phyloP scores from a whole-genome alignment of 2,888 invertebrate genomes.

The Reticulitermes lucifugus region DNA sequence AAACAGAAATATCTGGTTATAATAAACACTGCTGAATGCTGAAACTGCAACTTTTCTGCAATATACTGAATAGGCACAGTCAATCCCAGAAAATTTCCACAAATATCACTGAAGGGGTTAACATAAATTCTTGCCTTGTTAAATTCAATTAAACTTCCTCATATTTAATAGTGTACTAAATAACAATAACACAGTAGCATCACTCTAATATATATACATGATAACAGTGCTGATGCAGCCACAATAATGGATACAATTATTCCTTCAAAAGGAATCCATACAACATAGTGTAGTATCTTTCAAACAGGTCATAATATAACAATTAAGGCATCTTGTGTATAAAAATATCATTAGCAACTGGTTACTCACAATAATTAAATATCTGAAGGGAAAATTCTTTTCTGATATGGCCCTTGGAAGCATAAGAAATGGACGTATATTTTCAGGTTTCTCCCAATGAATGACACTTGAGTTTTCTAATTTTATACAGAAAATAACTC shows the following conservation, averaged over 20 bases:
- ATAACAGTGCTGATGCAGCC: conserved; percentile 27
- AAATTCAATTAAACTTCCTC: background rate
- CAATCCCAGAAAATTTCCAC: too few relatives aligned
- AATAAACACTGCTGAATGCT: too few relatives aligned
- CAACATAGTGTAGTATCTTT: conserved; percentile 13
- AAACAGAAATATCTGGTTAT: too few relatives aligned
- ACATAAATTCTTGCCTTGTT: conserved; percentile 22
- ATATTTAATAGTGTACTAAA: background rate
- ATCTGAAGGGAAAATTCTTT: conserved; percentile 10
- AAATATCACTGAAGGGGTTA: background rate
- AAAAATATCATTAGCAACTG: conserved; percentile 44
- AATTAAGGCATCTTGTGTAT: conserved; percentile 48
- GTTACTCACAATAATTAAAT: conserved; percentile 35
- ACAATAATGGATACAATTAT: background rate
- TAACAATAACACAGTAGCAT: conserved; percentile 8
- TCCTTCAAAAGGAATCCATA: conserved; percentile 16
- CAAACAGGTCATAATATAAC: conserved; percentile 35
- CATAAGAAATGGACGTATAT: conserved; percentile 20
- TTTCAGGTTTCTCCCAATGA: background rate
- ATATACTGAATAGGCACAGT: too few relatives aligned
- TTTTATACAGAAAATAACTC: too few relatives aligned
- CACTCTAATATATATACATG: conserved; percentile 10
- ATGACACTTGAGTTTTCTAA: background rate
- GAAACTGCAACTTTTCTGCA: too few relatives aligned
- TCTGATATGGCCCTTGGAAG: conserved; percentile 9